A percentile compares a stretch with the other conserved stretches of the same genome.
These are phyloP conservation scores for Chorisops tibialis DNA, from an alignment of 2,888 invertebrate species.

Conservation along the genomic window DNA sequence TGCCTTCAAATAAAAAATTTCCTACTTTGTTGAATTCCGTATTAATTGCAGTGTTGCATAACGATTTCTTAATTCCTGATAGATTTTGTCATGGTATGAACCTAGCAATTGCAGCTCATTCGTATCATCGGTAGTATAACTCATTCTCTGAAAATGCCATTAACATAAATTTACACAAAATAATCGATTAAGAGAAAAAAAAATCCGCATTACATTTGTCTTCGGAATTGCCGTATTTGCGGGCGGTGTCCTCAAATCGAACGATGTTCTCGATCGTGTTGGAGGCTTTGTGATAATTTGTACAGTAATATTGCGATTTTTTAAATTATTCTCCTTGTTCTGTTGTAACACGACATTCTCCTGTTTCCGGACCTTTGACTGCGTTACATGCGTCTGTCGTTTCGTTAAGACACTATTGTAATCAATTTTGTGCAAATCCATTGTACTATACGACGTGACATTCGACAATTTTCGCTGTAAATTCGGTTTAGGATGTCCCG, in stretches of 20 bases:
- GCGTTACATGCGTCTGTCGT: conserved; percentile 16
- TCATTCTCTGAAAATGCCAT: conserved; percentile 37
- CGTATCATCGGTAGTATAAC: conserved; percentile 44
- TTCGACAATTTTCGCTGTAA: conserved; percentile 44
- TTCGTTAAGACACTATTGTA: conserved; percentile 43
- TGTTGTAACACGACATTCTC: conserved; percentile 37
- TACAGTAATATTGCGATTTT: conserved; percentile 41
- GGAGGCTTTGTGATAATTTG: conserved; percentile 51
- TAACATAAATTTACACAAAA: conserved; percentile 1
- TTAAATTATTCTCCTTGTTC: conserved; percentile 45
- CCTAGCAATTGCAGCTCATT: conserved; percentile 48
- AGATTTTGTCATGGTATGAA: conserved; percentile 48
- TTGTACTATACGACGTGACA: conserved; percentile 49
- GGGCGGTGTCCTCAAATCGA: conserved; percentile 46
- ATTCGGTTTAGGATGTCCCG: conserved; percentile 5
- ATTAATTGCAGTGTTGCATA: conserved; percentile 49
- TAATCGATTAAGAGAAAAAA: neutral
- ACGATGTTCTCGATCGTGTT: conserved; percentile 49
- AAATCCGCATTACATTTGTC: neutral
- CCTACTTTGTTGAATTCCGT: conserved; percentile 47
- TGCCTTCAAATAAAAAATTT: neutral
- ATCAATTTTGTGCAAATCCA: conserved; percentile 51
- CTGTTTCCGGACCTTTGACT: conserved; percentile 31
- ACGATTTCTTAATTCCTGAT: conserved; percentile 50
- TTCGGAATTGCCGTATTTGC: conserved; percentile 32